Percentiles rank a stretch among this genome's conserved stretches.
phyloP scores from a whole-genome alignment of 2,113 vertebrate genomes.

The Phyllostomus hastatus region DNA sequence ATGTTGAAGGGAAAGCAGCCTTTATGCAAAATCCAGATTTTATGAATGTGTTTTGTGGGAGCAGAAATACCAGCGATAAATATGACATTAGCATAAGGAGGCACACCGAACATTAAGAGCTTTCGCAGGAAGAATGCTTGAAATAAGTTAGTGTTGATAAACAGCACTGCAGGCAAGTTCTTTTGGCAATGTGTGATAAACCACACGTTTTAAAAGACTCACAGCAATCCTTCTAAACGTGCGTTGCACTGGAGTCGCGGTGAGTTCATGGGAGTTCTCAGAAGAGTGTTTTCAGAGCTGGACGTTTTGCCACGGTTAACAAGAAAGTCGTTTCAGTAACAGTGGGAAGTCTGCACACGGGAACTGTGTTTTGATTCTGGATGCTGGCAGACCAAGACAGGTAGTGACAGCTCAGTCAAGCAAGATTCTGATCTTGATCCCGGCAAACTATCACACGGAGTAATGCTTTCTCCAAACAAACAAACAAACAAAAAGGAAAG shows the following conservation, averaged over 20 bases:
- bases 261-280: slow-evolving; percentile 40
- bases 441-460: neutral
- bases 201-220: slow-evolving; percentile 64
- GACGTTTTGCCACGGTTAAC: slow-evolving; percentile 44
- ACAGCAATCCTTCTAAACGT: slow-evolving; percentile 58
- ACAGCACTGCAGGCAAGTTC: slow-evolving; percentile 65
- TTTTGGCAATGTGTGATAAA: slow-evolving; percentile 77
- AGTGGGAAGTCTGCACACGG: slow-evolving; percentile 19
- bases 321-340: slow-evolving; percentile 54
- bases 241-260: neutral
- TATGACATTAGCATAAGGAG: slow-evolving; percentile 70
- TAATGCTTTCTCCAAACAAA: neutral
- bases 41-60: slow-evolving; percentile 66
- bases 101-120: slow-evolving; percentile 66
- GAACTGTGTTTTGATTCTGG: neutral
- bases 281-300: slow-evolving; percentile 40
- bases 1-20: slow-evolving; percentile 64
- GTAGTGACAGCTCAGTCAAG: neutral
- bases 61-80: slow-evolving; percentile 68
- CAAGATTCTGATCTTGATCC: slow-evolving; percentile 5
- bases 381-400: neutral
- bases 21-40: slow-evolving; percentile 67
- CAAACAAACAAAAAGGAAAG: neutral
- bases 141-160: slow-evolving; percentile 78
- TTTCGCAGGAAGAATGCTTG: slow-evolving; percentile 62